These are phyloP conservation scores for Elgonia sp. DNA, from an alignment of 2,888 invertebrate genomes.

Conservation along the genomic window DNA sequence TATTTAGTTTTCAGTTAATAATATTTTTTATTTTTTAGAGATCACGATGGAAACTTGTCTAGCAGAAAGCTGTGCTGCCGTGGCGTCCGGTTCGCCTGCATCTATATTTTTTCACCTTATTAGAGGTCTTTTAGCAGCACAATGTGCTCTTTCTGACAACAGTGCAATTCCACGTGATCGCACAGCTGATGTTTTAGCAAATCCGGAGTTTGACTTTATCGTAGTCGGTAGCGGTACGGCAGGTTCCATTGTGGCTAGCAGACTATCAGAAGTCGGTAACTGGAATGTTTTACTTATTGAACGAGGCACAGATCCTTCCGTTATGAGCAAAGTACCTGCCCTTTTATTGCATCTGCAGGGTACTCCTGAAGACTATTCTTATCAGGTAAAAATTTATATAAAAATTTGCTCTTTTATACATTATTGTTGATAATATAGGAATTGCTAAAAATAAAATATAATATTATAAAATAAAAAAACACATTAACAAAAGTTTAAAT, in stretches of 20 bases:
- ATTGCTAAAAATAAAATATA: neutral
- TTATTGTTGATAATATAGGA: neutral
- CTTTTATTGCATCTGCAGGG: slow-evolving; percentile 84
- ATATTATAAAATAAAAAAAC: neutral
- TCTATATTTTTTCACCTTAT: slow-evolving; percentile 88
- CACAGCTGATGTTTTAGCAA: slow-evolving; percentile 84
- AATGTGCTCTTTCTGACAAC: slow-evolving; percentile 88
- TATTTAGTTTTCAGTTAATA: no score
- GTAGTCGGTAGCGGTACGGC: slow-evolving; percentile 87
- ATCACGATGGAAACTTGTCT: slow-evolving; percentile 82
- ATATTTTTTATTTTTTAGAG: slow-evolving; percentile 20
- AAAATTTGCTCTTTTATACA: neutral
- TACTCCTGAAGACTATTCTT: slow-evolving; percentile 87
- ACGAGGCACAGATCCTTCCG: slow-evolving; percentile 87
- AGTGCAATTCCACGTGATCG: slow-evolving; percentile 89
- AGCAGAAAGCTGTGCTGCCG: slow-evolving; percentile 76
- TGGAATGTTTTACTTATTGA: slow-evolving; percentile 88
- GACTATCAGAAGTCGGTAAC: slow-evolving; percentile 86
- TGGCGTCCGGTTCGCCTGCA: slow-evolving; percentile 84
- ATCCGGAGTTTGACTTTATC: slow-evolving; percentile 83
- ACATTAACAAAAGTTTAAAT: no score
- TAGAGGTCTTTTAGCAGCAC: slow-evolving; percentile 89
- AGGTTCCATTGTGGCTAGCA: slow-evolving; percentile 88
- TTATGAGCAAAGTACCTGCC: slow-evolving; percentile 87
- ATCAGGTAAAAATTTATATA: slow-evolving; percentile 82